phyloP scores from a whole-genome alignment of 2,113 vertebrate genomes.

The Scopus umbretta region DNA sequence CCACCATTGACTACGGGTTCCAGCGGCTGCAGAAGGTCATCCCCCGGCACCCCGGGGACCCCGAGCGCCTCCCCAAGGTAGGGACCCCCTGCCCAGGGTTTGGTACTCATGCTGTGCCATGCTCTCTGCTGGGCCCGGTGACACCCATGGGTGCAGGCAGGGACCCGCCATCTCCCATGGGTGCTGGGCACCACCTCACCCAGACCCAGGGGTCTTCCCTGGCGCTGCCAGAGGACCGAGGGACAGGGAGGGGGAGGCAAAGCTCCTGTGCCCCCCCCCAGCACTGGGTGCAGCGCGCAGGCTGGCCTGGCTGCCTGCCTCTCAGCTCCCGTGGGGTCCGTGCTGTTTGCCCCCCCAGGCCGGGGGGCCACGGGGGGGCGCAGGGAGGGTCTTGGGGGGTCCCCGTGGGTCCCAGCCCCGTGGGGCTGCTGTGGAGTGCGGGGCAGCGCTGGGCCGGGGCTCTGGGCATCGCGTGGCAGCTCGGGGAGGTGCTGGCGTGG shows the following conservation, averaged over 20 bases:
- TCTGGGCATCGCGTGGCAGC: neutral
- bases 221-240: neutral
- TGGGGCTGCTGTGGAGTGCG: neutral
- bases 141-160: neutral
- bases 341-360: neutral
- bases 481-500: neutral
- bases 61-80: slow-evolving; percentile 92
- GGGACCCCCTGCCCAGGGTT: neutral
- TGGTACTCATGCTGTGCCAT: accelerated
- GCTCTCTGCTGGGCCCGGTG: too few relatives aligned
- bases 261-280: neutral
- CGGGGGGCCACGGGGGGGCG: too few relatives aligned
- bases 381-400: too few relatives aligned
- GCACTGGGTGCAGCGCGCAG: accelerated
- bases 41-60: slow-evolving; percentile 88
- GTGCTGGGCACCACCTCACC: neutral
- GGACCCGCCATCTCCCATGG: neutral
- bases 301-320: neutral
- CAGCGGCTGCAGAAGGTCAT: slow-evolving; percentile 93
- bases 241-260: neutral
- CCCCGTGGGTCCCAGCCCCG: neutral
- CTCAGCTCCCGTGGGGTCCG: too few relatives aligned
- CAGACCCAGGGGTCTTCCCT: neutral
- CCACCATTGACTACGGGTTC: slow-evolving; percentile 92
- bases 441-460: neutral